Percentiles rank a stretch among this genome's conserved stretches.
phyloP scores from a whole-genome alignment of 2,113 vertebrate genomes.

The Nycticorax nycticorax region DNA sequence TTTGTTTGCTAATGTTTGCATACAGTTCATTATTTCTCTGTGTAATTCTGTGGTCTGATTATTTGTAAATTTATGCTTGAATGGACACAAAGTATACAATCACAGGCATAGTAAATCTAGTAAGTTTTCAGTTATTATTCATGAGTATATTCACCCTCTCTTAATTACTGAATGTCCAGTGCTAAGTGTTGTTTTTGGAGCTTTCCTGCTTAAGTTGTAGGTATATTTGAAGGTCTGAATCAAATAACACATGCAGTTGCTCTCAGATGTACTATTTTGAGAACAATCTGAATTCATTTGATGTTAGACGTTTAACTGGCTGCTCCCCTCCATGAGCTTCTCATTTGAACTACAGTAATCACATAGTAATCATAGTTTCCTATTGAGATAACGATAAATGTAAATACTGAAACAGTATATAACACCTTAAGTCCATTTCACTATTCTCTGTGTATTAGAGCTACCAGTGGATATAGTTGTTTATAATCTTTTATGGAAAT shows the following conservation, averaged over 20 bases:
- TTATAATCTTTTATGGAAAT: not conserved
- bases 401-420: not conserved
- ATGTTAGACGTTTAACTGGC: not conserved
- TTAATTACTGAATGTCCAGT: not conserved
- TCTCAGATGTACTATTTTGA: not conserved
- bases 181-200: not conserved
- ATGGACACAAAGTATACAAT: not conserved
- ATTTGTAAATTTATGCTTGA: not conserved
- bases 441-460: not conserved
- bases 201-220: not conserved
- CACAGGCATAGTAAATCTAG: not conserved
- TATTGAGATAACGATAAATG: constrained; percentile 1
- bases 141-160: not conserved
- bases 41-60: not conserved
- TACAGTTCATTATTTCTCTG: not conserved
- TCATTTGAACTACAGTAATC: not conserved
- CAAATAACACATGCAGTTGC: not conserved
- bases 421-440: not conserved
- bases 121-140: not conserved
- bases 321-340: not conserved
- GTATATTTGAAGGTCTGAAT: not conserved
- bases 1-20: not conserved
- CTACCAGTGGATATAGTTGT: not conserved
- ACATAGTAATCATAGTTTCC: not conserved
- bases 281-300: not conserved